Percentiles rank a stretch among this genome's conserved stretches.
Conservation (phyloP, 2,888 invertebrate species). For the Hirtodrosophila confusa region DNA sequence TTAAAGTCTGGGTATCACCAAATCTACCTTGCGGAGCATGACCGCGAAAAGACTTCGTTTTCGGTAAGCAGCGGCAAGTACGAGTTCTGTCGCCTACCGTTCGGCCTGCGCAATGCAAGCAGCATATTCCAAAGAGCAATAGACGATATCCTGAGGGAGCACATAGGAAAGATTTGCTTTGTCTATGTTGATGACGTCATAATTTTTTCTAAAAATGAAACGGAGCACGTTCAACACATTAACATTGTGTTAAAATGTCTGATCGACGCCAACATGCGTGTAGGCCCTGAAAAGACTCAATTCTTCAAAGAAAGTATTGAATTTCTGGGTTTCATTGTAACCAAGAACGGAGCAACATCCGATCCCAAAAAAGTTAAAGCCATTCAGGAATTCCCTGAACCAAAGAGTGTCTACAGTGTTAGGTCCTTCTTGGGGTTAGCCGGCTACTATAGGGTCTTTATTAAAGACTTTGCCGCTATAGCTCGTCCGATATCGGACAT, state of each 20-base stretch:
- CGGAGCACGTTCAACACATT: too few species aligned
- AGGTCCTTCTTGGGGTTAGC: conserved; percentile 3
- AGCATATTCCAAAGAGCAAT: conserved; percentile 70
- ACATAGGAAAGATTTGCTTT: too few species aligned
- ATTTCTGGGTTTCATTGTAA: too few species aligned
- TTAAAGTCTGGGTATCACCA: conserved; percentile 82
- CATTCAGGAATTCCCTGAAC: too few species aligned
- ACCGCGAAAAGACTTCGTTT: conserved; percentile 8
- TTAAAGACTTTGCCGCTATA: conserved; percentile 14
- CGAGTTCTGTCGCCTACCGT: conserved; percentile 79
- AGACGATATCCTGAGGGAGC: conserved; percentile 26
- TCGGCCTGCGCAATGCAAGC: conserved; percentile 83
- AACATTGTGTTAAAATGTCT: too few species aligned
- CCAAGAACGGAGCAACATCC: too few species aligned
- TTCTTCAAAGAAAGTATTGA: neutral
- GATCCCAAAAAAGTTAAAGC: too few species aligned
- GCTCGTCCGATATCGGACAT: conserved; percentile 1
- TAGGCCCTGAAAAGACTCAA: too few species aligned
- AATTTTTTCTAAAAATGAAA: too few species aligned
- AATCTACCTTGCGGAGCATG: conserved; percentile 54
- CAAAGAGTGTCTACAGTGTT: neutral
- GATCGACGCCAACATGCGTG: too few species aligned
- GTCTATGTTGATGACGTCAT: neutral
- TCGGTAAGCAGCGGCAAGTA: conserved; percentile 65
- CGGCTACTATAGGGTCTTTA: conserved; percentile 8